Conservation (phyloP, 2,888 invertebrate genomes). For the Drosophila robusta region DNA sequence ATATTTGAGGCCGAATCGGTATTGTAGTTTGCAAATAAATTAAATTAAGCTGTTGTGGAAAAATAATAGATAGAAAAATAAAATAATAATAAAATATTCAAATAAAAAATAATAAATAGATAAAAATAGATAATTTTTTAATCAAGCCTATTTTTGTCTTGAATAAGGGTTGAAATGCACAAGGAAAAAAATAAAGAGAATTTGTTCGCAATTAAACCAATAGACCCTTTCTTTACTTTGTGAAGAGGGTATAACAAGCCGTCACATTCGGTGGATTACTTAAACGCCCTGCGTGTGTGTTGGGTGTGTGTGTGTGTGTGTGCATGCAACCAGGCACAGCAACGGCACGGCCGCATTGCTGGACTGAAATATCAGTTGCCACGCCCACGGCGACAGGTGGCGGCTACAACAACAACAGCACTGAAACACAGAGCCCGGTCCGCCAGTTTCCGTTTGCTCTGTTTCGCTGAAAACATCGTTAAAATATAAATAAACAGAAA, state of each 20-base stretch:
- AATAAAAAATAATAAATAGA: too few species aligned
- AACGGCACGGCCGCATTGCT: constrained; percentile 24
- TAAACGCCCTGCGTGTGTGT: constrained; percentile 44
- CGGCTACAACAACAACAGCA: constrained; percentile 35
- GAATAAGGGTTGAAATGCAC: too few species aligned
- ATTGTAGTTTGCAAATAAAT: too few species aligned
- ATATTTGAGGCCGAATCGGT: too few species aligned
- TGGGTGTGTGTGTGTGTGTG: constrained; percentile 21
- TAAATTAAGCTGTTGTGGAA: too few species aligned
- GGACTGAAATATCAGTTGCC: constrained; percentile 63
- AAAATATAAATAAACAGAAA: constrained; percentile 21
- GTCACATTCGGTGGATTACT: constrained; percentile 49
- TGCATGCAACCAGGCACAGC: constrained; percentile 9
- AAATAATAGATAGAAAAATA: too few species aligned
- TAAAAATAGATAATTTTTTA: too few species aligned
- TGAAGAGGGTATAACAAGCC: background rate
- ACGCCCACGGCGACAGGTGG: constrained; percentile 72
- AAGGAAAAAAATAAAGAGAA: too few species aligned
- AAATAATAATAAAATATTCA: too few species aligned
- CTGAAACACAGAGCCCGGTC: constrained; percentile 12
- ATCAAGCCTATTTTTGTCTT: too few species aligned
- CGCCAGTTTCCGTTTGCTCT: constrained; percentile 32
- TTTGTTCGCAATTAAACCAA: too few species aligned
- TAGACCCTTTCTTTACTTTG: background rate
- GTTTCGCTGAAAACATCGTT: constrained; percentile 28